Evolutionary conservation across 2,113 vertebrate species (phyloP).

Genomic region (Labrus mixtus): DNA sequence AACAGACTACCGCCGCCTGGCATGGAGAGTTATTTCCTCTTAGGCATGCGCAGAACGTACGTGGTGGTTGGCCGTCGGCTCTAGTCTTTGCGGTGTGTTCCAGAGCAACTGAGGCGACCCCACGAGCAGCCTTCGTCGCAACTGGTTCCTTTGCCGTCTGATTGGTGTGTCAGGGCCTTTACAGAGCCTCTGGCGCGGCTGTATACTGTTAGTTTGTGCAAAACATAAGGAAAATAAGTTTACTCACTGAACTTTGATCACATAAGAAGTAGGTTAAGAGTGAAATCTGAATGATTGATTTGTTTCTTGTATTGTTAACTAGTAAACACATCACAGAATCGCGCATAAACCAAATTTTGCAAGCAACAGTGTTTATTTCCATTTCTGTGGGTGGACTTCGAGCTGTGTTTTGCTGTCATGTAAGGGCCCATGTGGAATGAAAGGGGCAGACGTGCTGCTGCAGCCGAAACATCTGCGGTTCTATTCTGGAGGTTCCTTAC

Average conservation of each 20-base stretch:
- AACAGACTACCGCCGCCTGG: too few relatives aligned
- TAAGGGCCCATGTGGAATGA: constrained; percentile 50
- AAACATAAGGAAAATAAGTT: not conserved
- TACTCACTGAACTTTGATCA: not conserved
- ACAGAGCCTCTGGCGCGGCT: not conserved
- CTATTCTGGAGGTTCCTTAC: constrained; percentile 60
- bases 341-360: constrained; percentile 25
- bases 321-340: constrained; percentile 9
- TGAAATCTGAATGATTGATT: not conserved
- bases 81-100: too few relatives aligned
- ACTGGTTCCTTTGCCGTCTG: too few relatives aligned
- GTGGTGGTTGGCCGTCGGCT: too few relatives aligned
- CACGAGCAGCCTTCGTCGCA: too few relatives aligned
- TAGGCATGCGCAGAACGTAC: too few relatives aligned
- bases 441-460: constrained; percentile 48
- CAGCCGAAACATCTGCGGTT: constrained; percentile 60
- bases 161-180: too few relatives aligned
- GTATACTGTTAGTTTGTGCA: not conserved
- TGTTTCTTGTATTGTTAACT: constrained; percentile 8
- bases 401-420: constrained; percentile 59
- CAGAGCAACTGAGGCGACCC: too few relatives aligned
- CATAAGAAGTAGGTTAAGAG: not conserved
- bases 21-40: too few relatives aligned
- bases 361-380: constrained; percentile 46
- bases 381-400: constrained; percentile 34